Evolutionary conservation across 35 echinoderm and acorn worm species (phyloP).

Genomic region (Apostichopus californicus): DNA sequence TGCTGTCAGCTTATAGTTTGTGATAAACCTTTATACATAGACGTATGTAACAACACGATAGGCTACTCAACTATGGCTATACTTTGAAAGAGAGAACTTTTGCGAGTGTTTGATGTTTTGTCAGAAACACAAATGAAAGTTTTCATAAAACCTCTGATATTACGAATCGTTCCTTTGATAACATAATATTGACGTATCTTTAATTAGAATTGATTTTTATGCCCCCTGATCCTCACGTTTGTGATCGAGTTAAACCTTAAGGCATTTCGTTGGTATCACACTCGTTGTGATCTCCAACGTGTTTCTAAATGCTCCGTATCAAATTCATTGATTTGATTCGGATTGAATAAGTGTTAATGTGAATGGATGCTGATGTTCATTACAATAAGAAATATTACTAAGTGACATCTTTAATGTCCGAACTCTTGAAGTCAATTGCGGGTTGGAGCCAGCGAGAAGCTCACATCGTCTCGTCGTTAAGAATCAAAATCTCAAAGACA

Average conservation of each 20-base stretch:
- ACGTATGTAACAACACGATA: too few relatives aligned
- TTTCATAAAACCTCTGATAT: background rate
- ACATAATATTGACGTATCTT: constrained; percentile 18
- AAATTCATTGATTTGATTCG: background rate
- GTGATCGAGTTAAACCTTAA: constrained; percentile 1
- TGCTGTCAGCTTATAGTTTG: background rate
- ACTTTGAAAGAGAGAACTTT: too few relatives aligned
- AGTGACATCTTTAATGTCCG: constrained; percentile 20
- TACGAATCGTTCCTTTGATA: background rate
- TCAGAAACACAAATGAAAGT: background rate
- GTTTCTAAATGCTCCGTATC: background rate
- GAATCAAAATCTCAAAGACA: background rate
- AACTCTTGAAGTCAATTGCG: constrained; percentile 40
- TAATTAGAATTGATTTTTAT: background rate
- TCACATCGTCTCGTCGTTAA: background rate
- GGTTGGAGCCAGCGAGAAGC: constrained; percentile 9
- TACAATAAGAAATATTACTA: constrained; percentile 2
- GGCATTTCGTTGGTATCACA: background rate
- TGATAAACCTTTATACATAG: too few relatives aligned
- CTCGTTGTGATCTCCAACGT: background rate
- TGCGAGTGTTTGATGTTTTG: background rate
- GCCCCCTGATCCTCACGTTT: constrained; percentile 1
- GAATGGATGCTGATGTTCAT: background rate
- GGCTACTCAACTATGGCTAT: too few relatives aligned
- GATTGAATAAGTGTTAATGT: constrained; percentile 21